Conservation (phyloP, 2,797 vertebrate genomes). For the Craterocephalus amniculus region DNA sequence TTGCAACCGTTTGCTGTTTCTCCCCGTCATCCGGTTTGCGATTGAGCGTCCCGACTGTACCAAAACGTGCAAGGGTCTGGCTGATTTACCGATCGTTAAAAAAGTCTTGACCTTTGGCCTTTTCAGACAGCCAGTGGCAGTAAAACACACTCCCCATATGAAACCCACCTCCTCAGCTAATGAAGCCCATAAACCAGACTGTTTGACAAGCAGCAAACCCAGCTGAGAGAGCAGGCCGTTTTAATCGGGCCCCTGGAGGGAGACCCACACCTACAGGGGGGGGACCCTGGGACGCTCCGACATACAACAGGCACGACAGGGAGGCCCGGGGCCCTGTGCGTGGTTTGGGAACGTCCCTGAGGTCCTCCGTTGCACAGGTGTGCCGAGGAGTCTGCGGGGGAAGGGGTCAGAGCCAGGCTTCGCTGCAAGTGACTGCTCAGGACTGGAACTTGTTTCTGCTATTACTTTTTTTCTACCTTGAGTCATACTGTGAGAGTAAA, state of each 20-base stretch:
- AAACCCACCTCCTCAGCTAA: constrained; percentile 75
- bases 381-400: constrained; percentile 64
- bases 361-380: constrained; percentile 73
- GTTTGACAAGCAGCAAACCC: constrained; percentile 81
- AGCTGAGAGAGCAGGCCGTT: constrained; percentile 77
- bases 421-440: constrained; percentile 36
- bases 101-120: constrained; percentile 78
- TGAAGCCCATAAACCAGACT: constrained; percentile 81
- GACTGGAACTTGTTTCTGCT: constrained; percentile 37
- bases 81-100: constrained; percentile 80
- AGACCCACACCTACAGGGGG: constrained; percentile 65
- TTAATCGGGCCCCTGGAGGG: constrained; percentile 81
- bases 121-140: constrained; percentile 85
- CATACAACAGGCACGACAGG: constrained; percentile 77
- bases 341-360: constrained; percentile 50
- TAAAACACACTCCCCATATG: constrained; percentile 83
- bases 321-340: constrained; percentile 62
- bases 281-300: constrained; percentile 64
- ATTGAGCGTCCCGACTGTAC: constrained; percentile 43
- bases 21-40: constrained; percentile 32
- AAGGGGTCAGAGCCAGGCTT: constrained; percentile 59
- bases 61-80: constrained; percentile 35
- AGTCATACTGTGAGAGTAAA: constrained; percentile 48
- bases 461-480: constrained; percentile 7
- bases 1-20: background rate